Evolutionary conservation across 2,113 vertebrate species (phyloP), one percentile per base, ranked within the genome.

Genomic region (Actinemys pallida): DNA sequence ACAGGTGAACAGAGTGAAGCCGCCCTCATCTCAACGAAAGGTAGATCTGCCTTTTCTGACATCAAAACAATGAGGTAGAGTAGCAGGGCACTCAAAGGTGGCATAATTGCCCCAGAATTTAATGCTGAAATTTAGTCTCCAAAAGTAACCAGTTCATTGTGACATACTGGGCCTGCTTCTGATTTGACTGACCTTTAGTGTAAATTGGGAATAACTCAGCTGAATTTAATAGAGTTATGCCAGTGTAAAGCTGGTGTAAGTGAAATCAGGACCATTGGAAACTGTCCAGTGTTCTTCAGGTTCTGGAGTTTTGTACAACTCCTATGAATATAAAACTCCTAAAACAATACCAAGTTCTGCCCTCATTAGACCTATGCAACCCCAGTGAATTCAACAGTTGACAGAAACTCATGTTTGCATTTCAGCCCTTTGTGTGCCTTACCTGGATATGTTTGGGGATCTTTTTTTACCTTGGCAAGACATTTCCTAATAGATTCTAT

Each of bases 1-100:
- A 97, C 98, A 95, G 99, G 99, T 35, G 99, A 99, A 54, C 99
- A 99, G 97, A 99, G 99, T 29, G 99, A 99, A 97, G 99, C 99
- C 39, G 99, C 99, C 50, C 99, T 99, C 39, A 98, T 99, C 97
- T 99, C 99, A 89, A 99, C 99, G 42, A 99, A 99, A 99, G 99
- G 99, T 99, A 98, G 45, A 83, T 89, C 35, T 84, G 81, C 1
- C 20, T 54, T 94, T 97, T 92, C 47, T 92, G 13, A 81, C 89
- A 17, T 52, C 25, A 72, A 81, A 94, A 69, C 13, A 90, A 20
- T 16, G 39, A 22, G 45, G 42, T 65, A 8, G n/a, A 53, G 57
- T 25, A 11, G 5, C 19, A 93, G 84, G 87, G 27, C n/a, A 89
- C 12, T 6, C 39, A 81, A 75, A 84, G 20, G 47, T 35, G 13